These are phyloP conservation scores for Drosophila miranda DNA, from an alignment of 1,140 invertebrate species.

Conservation along the genomic window DNA sequence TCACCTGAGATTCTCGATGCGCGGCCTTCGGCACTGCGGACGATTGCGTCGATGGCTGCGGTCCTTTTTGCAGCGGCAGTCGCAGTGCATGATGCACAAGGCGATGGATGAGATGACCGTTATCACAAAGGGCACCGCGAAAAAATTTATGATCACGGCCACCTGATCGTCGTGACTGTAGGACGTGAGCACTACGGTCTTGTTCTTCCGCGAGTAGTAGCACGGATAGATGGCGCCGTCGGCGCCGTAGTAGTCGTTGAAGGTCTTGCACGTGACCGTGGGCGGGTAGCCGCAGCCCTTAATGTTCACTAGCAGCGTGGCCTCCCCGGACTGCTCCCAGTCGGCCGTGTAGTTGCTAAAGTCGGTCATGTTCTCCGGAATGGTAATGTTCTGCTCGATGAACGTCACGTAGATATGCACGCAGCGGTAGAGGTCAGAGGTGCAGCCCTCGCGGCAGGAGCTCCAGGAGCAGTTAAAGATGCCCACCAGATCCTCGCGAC, in stretches of 20 bases:
- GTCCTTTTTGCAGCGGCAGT: slow-evolving; percentile 86
- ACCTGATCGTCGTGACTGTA: slow-evolving; percentile 91
- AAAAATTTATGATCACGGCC: slow-evolving; percentile 90
- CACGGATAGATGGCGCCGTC: slow-evolving; percentile 91
- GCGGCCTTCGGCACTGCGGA: slow-evolving; percentile 83
- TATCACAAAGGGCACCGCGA: slow-evolving; percentile 91
- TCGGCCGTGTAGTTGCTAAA: slow-evolving; percentile 76
- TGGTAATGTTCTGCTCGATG: slow-evolving; percentile 80
- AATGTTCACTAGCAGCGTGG: slow-evolving; percentile 89
- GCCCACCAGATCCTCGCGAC: slow-evolving; percentile 89
- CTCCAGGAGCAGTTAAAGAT: slow-evolving; percentile 93
- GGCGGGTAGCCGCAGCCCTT: slow-evolving; percentile 96
- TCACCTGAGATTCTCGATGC: slow-evolving; percentile 86
- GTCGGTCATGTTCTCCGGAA: slow-evolving; percentile 80
- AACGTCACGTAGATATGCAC: slow-evolving; percentile 93
- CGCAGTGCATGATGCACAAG: slow-evolving; percentile 92
- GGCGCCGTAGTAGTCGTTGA: slow-evolving; percentile 89
- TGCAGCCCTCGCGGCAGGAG: slow-evolving; percentile 93
- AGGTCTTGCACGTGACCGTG: slow-evolving; percentile 91
- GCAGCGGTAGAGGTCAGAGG: slow-evolving; percentile 92
- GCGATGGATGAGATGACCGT: slow-evolving; percentile 91
- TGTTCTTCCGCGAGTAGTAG: slow-evolving; percentile 91
- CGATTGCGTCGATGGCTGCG: slow-evolving; percentile 82
- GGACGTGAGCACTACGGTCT: slow-evolving; percentile 89
- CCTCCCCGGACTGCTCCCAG: slow-evolving; percentile 84